Conservation (phyloP, 2,888 invertebrate genomes). For the Coremacera marginata region DNA sequence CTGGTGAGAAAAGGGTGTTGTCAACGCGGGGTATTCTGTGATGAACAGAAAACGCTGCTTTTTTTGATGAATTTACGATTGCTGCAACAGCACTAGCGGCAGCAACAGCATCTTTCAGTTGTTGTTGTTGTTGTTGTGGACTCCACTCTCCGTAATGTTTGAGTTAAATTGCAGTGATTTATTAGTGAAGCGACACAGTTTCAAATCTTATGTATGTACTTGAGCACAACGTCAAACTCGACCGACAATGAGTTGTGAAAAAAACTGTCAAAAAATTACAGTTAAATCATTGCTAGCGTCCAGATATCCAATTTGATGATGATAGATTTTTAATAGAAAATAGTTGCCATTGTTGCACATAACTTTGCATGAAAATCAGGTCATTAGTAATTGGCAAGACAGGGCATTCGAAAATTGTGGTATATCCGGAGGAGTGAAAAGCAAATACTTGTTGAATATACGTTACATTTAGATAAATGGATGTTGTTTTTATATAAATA, state of each 20-base stretch:
- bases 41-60: background rate
- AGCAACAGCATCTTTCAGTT: background rate
- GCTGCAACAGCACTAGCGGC: background rate
- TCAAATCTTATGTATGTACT: background rate
- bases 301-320: background rate
- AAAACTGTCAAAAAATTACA: constrained; percentile 15
- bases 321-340: constrained; percentile 20
- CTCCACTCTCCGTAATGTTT: background rate
- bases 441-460: background rate
- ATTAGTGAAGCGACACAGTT: constrained; percentile 23
- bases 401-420: background rate
- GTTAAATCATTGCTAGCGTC: constrained; percentile 12
- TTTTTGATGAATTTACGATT: constrained; percentile 28
- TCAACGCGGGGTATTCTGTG: background rate
- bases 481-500: no score
- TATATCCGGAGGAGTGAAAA: no score
- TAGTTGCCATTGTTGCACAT: background rate
- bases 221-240: background rate
- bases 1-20: background rate
- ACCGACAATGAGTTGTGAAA: constrained; percentile 4
- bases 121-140: no score
- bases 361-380: constrained; percentile 2
- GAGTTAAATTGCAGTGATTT: constrained; percentile 27
- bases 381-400: background rate
- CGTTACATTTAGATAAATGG: no score